Evolutionary conservation across 1,140 invertebrate species (phyloP).

Genomic region (Heterodera schachtii): DNA sequence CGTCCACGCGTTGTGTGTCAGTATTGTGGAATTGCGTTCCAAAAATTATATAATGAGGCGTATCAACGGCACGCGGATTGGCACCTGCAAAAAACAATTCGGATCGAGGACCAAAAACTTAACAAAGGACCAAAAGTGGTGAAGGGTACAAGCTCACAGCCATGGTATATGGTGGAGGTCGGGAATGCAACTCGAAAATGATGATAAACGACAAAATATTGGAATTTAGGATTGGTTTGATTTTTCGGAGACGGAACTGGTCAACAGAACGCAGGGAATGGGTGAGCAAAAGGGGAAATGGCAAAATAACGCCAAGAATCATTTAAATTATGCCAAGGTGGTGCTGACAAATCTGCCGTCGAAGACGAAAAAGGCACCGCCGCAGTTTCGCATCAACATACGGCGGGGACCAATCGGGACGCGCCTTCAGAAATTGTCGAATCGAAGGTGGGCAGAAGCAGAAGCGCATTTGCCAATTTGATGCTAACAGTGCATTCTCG

Average conservation of each 20-base stretch:
- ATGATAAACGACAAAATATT: too few relatives aligned
- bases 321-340: too few relatives aligned
- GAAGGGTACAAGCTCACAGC: conserved; percentile 26
- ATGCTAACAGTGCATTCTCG: conserved; percentile 22
- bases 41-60: conserved; percentile 41
- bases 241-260: conserved; percentile 48
- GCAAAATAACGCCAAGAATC: too few relatives aligned
- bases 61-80: conserved; percentile 58
- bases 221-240: conserved; percentile 46
- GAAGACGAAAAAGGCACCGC: not conserved
- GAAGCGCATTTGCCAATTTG: not conserved
- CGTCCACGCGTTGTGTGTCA: conserved; percentile 43
- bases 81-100: conserved; percentile 51
- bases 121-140: not conserved
- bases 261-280: conserved; percentile 35
- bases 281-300: not conserved
- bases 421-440: conserved; percentile 16
- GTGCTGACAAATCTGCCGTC: conserved; percentile 12
- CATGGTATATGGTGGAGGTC: conserved; percentile 43
- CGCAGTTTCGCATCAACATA: conserved; percentile 6
- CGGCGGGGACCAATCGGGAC: conserved; percentile 20
- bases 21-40: conserved; percentile 54
- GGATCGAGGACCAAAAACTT: conserved; percentile 24
- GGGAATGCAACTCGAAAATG: not conserved
- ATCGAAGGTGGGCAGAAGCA: not conserved